Evolutionary conservation across 2,113 vertebrate species (phyloP).

Genomic region (Corapipo altera): DNA sequence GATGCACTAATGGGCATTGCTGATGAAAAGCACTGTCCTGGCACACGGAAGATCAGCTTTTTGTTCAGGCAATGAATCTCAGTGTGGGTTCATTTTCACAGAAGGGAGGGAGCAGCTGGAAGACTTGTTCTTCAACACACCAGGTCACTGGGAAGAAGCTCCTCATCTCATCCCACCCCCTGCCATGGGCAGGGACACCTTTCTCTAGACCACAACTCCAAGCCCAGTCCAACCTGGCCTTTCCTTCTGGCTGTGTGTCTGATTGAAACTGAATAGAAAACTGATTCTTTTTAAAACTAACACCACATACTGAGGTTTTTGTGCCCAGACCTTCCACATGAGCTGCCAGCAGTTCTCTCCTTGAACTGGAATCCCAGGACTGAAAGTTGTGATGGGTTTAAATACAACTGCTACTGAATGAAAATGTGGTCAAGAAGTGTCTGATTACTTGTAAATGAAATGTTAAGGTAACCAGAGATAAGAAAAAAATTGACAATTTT

Average conservation of each 20-base stretch:
- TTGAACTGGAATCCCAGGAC: background rate
- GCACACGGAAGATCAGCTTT: rapidly evolving
- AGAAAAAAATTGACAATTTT: background rate
- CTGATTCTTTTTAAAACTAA: rapidly evolving
- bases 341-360: background rate
- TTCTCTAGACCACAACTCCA: background rate
- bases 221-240: background rate
- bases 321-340: background rate
- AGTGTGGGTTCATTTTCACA: background rate
- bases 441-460: background rate
- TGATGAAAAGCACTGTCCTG: background rate
- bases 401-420: background rate
- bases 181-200: background rate
- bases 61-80: rapidly evolving
- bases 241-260: background rate
- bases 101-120: background rate
- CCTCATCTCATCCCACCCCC: background rate
- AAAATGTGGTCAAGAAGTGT: background rate
- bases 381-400: background rate
- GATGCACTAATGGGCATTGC: rapidly evolving
- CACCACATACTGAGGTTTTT: rapidly evolving
- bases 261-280: background rate
- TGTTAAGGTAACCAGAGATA: rapidly evolving
- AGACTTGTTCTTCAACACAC: rapidly evolving
- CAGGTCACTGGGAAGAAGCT: background rate